Base-by-base conservation (phyloP, 2,888 invertebrate species). In the Saturnia pavonia region DNA sequence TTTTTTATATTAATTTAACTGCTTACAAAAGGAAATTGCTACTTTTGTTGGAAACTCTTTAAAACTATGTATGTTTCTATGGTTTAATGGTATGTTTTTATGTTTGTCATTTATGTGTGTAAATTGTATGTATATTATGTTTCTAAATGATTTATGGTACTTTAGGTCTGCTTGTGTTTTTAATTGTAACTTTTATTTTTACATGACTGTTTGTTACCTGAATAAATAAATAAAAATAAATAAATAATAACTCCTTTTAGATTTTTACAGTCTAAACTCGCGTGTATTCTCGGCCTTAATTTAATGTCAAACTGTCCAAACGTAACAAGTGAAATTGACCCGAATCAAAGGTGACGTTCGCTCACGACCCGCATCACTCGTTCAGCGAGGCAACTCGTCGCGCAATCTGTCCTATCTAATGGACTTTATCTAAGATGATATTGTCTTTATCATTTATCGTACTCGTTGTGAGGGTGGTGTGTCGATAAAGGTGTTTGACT, bases 381-480 rank as follows among this genome's bases (percentile, higher is more conserved):
- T 60, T 60, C 57, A 27, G 14, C 57, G 25, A 60, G 27, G 11
- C 54, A n/a, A 54, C 54, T 22, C 22, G 54, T 1, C 22, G n/a
- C 54, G 12, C 57, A 27, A 25, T 60, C 57, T 27, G 57, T 60
- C 25, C 54, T 54, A 54, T 54, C 57, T 60, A 60, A 60, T 25
- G 57, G 57, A 60, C 57, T 25, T 60, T 60, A 60, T 60, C 57
- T 60, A 60, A 60, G 57, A 60, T 25, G 27, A 27, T 27, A 60
- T 60, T 60, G 57, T 60, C 57, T 60, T 60, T 60, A 60, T 60
- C 57, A 60, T 60, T 60, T 27, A 60, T 60, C 57, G 25, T 60
- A 60, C 14, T 60, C 57, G 25, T 60, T 27, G 25, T 60, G 25
- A 1, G 57, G 57, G 57, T 14, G 25, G 57, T 60, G 27, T 27